Evolutionary conservation across 2,113 vertebrate species (phyloP).

Genomic region (Hypocryptadius cinnamomeus): DNA sequence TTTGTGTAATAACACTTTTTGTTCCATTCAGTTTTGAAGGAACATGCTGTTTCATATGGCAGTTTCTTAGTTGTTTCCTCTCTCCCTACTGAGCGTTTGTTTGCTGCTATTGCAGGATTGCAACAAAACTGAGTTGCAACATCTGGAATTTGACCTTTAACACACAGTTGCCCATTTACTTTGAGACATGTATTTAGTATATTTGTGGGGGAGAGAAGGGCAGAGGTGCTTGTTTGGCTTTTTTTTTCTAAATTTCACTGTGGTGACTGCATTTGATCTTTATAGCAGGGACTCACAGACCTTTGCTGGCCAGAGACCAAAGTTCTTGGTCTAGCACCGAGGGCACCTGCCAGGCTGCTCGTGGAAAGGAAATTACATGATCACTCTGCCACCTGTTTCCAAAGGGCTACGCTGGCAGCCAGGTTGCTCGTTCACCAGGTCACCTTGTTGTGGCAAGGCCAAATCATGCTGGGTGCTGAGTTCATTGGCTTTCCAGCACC

Average conservation of each 20-base stretch:
- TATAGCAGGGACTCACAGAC: not conserved
- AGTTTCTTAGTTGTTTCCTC: not conserved
- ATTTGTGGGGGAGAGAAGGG: not conserved
- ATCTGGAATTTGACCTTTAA: constrained; percentile 41
- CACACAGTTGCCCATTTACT: not conserved
- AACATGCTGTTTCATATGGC: not conserved
- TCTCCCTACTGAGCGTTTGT: not conserved
- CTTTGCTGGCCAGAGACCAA: constrained; percentile 17
- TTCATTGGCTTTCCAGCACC: not conserved
- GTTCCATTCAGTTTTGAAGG: not conserved
- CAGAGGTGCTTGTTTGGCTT: not conserved
- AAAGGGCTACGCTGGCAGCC: not conserved
- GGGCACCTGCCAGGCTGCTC: constrained; percentile 20
- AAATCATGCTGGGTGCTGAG: constrained; percentile 13
- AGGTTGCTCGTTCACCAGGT: not conserved
- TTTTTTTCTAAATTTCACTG: not conserved
- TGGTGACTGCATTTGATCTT: not conserved
- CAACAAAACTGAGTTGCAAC: not conserved
- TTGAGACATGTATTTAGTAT: not conserved
- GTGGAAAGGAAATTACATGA: constrained; percentile 40
- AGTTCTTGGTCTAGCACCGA: not conserved
- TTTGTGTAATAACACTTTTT: not conserved
- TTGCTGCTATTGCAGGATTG: not conserved
- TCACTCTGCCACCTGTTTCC: constrained; percentile 6
- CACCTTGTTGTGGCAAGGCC: constrained; percentile 16